Conservation (phyloP, 2,113 vertebrate species). For the Mohoua ochrocephala region DNA sequence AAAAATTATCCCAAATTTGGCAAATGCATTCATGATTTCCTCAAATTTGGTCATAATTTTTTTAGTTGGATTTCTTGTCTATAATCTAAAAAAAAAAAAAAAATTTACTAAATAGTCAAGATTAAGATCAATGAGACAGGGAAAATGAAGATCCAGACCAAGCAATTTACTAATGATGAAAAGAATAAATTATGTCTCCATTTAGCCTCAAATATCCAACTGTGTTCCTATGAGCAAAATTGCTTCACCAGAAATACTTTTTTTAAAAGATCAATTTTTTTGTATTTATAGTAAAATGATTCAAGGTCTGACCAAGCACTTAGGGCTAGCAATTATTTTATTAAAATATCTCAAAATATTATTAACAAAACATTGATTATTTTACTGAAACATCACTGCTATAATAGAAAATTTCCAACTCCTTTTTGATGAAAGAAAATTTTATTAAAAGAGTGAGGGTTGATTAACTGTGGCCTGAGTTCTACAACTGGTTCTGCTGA, state of each 20-base stretch:
- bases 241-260: background rate
- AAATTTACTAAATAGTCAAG: background rate
- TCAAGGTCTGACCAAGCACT: background rate
- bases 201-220: background rate
- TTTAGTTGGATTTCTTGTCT: background rate
- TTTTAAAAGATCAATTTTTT: background rate
- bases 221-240: background rate
- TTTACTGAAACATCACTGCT: background rate
- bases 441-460: accelerated
- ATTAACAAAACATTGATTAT: background rate
- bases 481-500: background rate
- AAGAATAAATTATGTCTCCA: background rate
- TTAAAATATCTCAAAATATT: background rate
- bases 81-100: background rate
- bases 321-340: background rate
- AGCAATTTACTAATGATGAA: background rate
- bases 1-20: background rate
- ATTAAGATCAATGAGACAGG: background rate
- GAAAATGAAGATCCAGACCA: background rate
- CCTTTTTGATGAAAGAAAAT: background rate
- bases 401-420: background rate
- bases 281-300: background rate
- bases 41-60: background rate
- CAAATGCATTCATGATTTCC: background rate
- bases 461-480: background rate